A percentile compares a stretch with the other conserved stretches of the same genome.
These are phyloP conservation scores for Papilio elwesi DNA, from an alignment of 2,888 invertebrate species.

Conservation along the genomic window DNA sequence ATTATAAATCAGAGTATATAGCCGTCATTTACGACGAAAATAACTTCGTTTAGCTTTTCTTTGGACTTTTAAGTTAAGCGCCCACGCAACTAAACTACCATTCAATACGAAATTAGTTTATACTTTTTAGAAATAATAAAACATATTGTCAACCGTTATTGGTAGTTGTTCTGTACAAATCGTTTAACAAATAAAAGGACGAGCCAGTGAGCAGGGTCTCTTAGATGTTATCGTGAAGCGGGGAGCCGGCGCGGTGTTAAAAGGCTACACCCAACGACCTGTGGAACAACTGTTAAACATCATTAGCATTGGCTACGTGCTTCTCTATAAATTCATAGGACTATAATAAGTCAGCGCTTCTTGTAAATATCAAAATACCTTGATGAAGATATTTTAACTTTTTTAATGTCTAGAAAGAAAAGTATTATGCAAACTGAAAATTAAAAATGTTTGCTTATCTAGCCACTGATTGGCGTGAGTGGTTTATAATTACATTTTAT, in stretches of 20 bases:
- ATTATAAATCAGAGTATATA: no score
- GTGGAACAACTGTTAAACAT: conserved; percentile 25
- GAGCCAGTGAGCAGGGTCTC: background rate
- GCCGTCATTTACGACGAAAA: no score
- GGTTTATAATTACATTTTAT: no score
- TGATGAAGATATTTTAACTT: no score
- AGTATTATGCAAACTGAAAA: background rate
- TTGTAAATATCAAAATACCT: background rate
- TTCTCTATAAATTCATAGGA: conserved; percentile 10
- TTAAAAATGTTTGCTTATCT: no score
- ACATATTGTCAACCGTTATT: no score
- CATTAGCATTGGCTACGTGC: conserved; percentile 25
- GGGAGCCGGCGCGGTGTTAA: background rate
- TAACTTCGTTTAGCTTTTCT: no score
- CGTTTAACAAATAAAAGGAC: background rate
- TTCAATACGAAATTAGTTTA: no score
- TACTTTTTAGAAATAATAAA: no score
- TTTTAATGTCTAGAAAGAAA: background rate
- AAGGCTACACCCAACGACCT: conserved; percentile 16
- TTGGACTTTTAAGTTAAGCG: no score
- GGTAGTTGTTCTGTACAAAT: background rate
- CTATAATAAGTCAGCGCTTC: background rate
- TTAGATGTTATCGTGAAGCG: conserved; percentile 19
- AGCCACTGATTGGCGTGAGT: no score
- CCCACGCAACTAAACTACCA: no score